Conservation (phyloP, 2,888 invertebrate genomes). For the Cryptosula pallasiana region DNA sequence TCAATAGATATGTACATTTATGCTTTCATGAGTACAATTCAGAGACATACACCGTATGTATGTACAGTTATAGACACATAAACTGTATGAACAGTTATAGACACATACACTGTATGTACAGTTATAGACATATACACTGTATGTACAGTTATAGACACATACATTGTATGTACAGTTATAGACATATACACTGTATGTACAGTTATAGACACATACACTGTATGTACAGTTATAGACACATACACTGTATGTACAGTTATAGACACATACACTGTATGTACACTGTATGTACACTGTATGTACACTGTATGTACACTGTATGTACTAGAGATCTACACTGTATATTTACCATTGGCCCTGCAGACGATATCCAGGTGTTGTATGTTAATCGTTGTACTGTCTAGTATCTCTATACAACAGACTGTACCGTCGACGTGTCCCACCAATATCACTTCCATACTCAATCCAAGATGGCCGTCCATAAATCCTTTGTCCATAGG, state of each 20-base stretch:
- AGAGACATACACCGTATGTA: too few relatives aligned
- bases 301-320: too few relatives aligned
- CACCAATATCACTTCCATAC: slow-evolving; percentile 55
- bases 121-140: too few relatives aligned
- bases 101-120: too few relatives aligned
- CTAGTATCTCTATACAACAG: slow-evolving; percentile 43
- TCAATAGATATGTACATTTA: too few relatives aligned
- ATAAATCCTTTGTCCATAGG: slow-evolving; percentile 50
- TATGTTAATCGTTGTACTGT: slow-evolving; percentile 36
- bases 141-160: too few relatives aligned
- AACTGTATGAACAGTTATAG: too few relatives aligned
- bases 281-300: neutral
- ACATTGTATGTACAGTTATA: too few relatives aligned
- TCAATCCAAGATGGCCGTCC: slow-evolving; percentile 43
- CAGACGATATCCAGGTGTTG: slow-evolving; percentile 44
- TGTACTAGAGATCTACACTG: too few relatives aligned
- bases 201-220: neutral
- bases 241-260: neutral
- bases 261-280: neutral
- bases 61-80: too few relatives aligned
- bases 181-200: neutral
- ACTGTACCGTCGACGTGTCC: slow-evolving; percentile 59
- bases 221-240: neutral
- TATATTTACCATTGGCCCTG: slow-evolving; percentile 36
- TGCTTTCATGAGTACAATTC: too few relatives aligned